These are phyloP conservation scores for Streblospio benedicti DNA, from an alignment of 1,140 invertebrate species.

Conservation along the genomic window DNA sequence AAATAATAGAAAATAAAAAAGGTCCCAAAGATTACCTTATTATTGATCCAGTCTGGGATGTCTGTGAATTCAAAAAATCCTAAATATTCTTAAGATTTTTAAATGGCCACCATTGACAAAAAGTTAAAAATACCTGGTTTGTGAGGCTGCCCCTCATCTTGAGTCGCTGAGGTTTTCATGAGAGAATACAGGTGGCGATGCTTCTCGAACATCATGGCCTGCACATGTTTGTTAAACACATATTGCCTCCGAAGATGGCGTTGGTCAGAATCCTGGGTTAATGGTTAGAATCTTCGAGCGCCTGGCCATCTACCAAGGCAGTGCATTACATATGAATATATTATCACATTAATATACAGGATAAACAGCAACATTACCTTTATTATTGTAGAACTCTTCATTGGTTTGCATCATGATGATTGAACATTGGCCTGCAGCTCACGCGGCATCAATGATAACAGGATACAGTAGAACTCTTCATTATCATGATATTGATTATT, in stretches of 20 bases:
- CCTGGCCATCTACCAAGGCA: too few species aligned
- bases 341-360: too few species aligned
- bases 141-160: slow-evolving; percentile 27
- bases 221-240: slow-evolving; percentile 33
- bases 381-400: too few species aligned
- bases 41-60: slow-evolving; percentile 37
- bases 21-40: slow-evolving; percentile 24
- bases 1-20: too few species aligned
- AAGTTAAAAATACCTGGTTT: slow-evolving; percentile 35
- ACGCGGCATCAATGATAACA: too few species aligned
- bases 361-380: too few species aligned
- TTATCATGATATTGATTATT: neutral
- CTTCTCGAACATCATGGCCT: slow-evolving; percentile 43
- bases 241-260: slow-evolving; percentile 29
- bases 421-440: neutral
- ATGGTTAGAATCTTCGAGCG: slow-evolving; percentile 33
- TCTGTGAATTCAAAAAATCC: slow-evolving; percentile 23
- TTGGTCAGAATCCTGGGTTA: slow-evolving; percentile 40
- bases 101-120: slow-evolving; percentile 42
- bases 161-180: slow-evolving; percentile 38
- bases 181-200: slow-evolving; percentile 35
- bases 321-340: too few species aligned
- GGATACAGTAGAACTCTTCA: too few species aligned
- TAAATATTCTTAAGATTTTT: slow-evolving; percentile 27
- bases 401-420: too few species aligned